Evolutionary conservation across 2,797 vertebrate species (phyloP), one percentile per base, ranked within the genome.

Genomic region (Coracias cyanogaster): DNA sequence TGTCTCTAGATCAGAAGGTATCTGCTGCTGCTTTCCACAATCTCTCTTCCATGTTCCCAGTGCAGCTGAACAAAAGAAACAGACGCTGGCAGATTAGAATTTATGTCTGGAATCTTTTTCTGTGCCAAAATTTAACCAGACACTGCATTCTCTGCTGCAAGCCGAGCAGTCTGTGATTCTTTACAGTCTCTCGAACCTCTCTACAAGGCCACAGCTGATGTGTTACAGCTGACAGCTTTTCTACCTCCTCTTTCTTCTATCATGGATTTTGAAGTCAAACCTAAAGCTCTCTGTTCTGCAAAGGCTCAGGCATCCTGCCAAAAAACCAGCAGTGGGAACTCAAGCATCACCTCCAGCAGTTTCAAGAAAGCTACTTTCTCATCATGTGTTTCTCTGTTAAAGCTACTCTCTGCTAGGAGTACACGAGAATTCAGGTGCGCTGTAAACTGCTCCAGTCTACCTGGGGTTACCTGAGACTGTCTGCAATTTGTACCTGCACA

Each of bases 401-500:
- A 87, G 79, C 86, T 64, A 60, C 62, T 89, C 96, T 97, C 96
- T 85, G 90, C 89, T 91, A 39, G 31, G 37, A 66, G 31, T 43
- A 93, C 79, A 65, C 86, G 71, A 97, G 95, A 76, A 86, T 95
- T 93, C 90, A 94, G 85, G 91, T 76, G 93, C 90, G 94, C 93
- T 94, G 77, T 77, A 73, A 97, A 90, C 96, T 97, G 97, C 96
- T 96, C 97, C 97, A 93, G 92, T 96, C 96, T 97, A 96, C 82
- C 96, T 97, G 93, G 89, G 94, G 96, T 98, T 98, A 98, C 98
- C 98, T 98, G 97, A 97, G 97, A 93, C 97, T 97, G 95, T 92
- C 97, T 98, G 97, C 97, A 98, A 94, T 97, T 98, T 98, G 98
- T 99, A 99, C 99, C 99, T 99, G 99, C 98, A 99, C 99, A 99